Conservation (phyloP, 2,113 vertebrate genomes). For the western clawed frog (Xenopus tropicalis) region UCB_Xtro_10.0 CM004448.2:98942001-98942500, state of each 20-base stretch:
- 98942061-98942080: slow-evolving; percentile 59
- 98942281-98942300: slow-evolving; percentile 56
- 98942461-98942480: slow-evolving; percentile 13
- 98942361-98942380: slow-evolving; percentile 30
- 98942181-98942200: slow-evolving; percentile 23
- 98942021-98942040: slow-evolving; percentile 47
- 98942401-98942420: slow-evolving; percentile 14
- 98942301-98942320: slow-evolving; percentile 46
- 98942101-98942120: slow-evolving; percentile 39
- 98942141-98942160: slow-evolving; percentile 49
- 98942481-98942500: slow-evolving; percentile 7
- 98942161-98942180: slow-evolving; percentile 35
- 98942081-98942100: slow-evolving; percentile 40
- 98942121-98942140: slow-evolving; percentile 53
- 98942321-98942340: slow-evolving; percentile 33
- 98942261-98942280: slow-evolving; percentile 48
- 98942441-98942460: slow-evolving; percentile 43
- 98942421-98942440: slow-evolving; percentile 31
- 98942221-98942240: slow-evolving; percentile 22
- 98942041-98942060: slow-evolving; percentile 51
- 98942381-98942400: slow-evolving; percentile 12
- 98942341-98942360: slow-evolving; percentile 10
- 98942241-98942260: neutral
- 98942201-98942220: slow-evolving; percentile 30
- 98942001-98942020: neutral